These are phyloP conservation scores for Lissocephala sabroskyi DNA, from an alignment of 2,888 invertebrate species.

Conservation along the genomic window DNA sequence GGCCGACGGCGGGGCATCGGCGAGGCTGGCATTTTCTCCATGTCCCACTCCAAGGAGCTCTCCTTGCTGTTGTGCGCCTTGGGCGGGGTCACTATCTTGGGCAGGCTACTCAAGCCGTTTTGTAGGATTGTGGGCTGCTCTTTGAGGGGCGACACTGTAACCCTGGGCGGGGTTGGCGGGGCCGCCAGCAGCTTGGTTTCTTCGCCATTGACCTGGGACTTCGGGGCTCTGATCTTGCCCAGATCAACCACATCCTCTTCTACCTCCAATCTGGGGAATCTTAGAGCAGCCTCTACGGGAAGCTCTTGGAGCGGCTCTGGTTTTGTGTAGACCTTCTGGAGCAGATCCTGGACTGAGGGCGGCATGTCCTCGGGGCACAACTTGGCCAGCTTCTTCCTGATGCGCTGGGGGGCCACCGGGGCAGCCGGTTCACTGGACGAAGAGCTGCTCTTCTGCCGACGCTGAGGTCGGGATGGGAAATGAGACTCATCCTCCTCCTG, in stretches of 20 bases:
- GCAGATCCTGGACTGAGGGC: conserved; percentile 69
- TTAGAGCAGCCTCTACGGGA: conserved; percentile 8
- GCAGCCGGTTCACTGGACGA: conserved; percentile 64
- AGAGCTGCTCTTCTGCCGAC: conserved; percentile 62
- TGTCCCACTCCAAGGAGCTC: conserved; percentile 53
- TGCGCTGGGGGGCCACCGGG: conserved; percentile 51
- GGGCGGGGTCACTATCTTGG: conserved; percentile 22
- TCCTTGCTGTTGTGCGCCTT: conserved; percentile 40
- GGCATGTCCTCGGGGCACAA: conserved; percentile 65
- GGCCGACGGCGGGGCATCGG: conserved; percentile 59
- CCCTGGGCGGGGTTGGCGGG: too few relatives aligned
- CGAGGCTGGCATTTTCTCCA: conserved; percentile 50
- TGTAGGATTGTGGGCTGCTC: too few relatives aligned
- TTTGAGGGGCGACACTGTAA: too few relatives aligned
- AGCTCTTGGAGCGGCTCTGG: neutral
- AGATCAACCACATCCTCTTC: conserved; percentile 31
- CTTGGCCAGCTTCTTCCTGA: conserved; percentile 59
- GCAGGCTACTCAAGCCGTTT: neutral
- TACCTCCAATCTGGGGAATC: conserved; percentile 49
- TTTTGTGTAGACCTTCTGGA: conserved; percentile 37
- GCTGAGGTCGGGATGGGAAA: conserved; percentile 64
- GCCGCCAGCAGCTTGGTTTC: too few relatives aligned
- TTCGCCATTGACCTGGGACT: neutral
- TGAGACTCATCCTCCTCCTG: conserved; percentile 35
- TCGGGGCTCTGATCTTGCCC: neutral